Evolutionary conservation across 1,140 invertebrate genomes (phyloP), one percentile per base, ranked within the genome.

Genomic region (Bathynomus jamesi): DNA sequence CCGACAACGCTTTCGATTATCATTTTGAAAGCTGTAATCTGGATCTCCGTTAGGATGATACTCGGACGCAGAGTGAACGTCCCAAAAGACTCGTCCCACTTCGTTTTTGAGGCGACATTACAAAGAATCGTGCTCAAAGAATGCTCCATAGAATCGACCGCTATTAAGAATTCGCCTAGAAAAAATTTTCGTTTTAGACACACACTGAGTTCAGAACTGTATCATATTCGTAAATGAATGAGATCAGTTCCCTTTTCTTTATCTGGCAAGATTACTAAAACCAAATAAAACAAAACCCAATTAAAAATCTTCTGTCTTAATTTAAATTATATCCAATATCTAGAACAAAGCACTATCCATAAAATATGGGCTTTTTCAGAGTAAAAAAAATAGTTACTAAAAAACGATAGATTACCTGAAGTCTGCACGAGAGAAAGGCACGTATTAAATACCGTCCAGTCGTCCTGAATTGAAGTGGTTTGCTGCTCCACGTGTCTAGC

Each of bases 401-500:
- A n/a, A n/a, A n/a, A n/a, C n/a, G n/a, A n/a, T n/a, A n/a, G n/a
- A 75, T 77, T 80, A 87, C 88, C 86, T 76, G 88, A 85, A 75
- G 85, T 87, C 79, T 91, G 89, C 79, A 91, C 84, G 25, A 90
- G 81, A 0, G 86, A 88, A 70, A 90, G 83, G 78, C 87, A 89
- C 72, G 88, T 86, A 79, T 89, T 89, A 73, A 90, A 86, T 27
- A 88, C 82, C 70, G 85, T 87, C 88, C 89, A 88, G 80, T 89
- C 87, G 79, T 90, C 86, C 21, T 53, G 40, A 53, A 53, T 53
- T 53, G 40, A 53, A 53, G 11, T 21, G 1, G 40, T 17, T 5
- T 53, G 40, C 2, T 53, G 40, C 21, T 53, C 40, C 13, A 53
- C 40, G 40, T 3, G 40, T 53, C 40, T 53, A 11, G 21, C 21